Conservation (phyloP, 2,888 invertebrate species). For the Taphrorychus bicolor region DNA sequence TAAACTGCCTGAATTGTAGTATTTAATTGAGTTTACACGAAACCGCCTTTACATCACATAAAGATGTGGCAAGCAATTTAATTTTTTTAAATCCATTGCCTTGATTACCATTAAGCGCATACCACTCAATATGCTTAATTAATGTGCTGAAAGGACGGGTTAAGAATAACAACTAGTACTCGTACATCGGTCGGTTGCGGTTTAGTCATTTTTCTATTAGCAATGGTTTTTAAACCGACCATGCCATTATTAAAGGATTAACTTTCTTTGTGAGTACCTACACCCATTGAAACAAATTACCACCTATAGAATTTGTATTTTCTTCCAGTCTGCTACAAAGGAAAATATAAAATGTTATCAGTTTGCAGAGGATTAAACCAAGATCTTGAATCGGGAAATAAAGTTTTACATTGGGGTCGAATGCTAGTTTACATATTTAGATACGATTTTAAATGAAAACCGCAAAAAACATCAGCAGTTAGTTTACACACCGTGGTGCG, state of each 20-base stretch:
- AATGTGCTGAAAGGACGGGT: conserved; percentile 2
- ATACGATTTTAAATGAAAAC: conserved; percentile 1
- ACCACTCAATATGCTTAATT: conserved; percentile 4
- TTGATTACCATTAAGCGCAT: not conserved
- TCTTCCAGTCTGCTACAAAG: not conserved
- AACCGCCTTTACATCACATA: not conserved
- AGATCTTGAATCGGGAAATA: not conserved
- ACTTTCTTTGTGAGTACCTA: not conserved
- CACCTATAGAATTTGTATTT: not conserved
- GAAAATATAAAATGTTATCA: not conserved
- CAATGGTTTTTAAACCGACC: not conserved
- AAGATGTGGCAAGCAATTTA: not conserved
- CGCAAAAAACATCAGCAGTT: not conserved
- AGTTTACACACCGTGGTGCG: not conserved
- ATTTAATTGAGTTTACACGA: too few relatives aligned
- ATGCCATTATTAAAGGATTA: too few relatives aligned
- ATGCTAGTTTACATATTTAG: not conserved
- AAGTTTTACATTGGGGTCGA: not conserved
- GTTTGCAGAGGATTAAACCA: not conserved
- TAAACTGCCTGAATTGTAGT: too few relatives aligned
- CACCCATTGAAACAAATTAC: not conserved
- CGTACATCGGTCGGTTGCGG: not conserved
- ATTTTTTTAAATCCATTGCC: conserved; percentile 1
- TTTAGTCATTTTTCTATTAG: conserved; percentile 3
- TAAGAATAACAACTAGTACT: conserved; percentile 3